A percentile compares a stretch with the other conserved stretches of the same genome.
phyloP scores from a whole-genome alignment of 2,888 invertebrate genomes.

The Sthenelais limicola region DNA sequence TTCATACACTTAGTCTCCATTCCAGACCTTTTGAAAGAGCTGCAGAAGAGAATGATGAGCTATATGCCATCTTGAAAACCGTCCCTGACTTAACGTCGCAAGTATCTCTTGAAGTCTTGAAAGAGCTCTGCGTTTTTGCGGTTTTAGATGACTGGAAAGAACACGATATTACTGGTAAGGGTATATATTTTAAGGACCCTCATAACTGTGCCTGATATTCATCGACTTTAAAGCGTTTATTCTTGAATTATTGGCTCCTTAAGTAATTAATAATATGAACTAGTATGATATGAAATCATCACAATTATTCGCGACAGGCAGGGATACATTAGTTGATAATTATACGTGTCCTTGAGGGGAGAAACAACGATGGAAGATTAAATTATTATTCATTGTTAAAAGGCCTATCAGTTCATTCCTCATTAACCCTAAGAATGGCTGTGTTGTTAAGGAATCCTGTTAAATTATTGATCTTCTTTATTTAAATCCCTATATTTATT shows the following conservation, averaged over 20 bases:
- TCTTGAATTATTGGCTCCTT: too few relatives aligned
- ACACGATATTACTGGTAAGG: conserved; percentile 61
- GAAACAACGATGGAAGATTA: background rate
- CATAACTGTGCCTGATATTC: background rate
- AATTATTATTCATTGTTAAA: too few relatives aligned
- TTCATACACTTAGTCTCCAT: too few relatives aligned
- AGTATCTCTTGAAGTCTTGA: conserved; percentile 44
- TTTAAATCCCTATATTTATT: conserved; percentile 7
- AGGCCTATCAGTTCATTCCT: too few relatives aligned
- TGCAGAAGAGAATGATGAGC: conserved; percentile 66
- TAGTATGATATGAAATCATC: too few relatives aligned
- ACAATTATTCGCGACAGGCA: too few relatives aligned
- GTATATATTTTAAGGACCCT: background rate
- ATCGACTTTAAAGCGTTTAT: too few relatives aligned
- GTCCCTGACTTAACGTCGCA: conserved; percentile 59
- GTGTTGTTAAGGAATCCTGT: too few relatives aligned
- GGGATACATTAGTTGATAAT: background rate
- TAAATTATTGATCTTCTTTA: background rate
- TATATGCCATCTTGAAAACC: conserved; percentile 63
- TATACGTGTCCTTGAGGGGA: background rate
- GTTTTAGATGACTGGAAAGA: conserved; percentile 68
- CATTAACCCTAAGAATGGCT: too few relatives aligned
- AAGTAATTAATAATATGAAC: too few relatives aligned
- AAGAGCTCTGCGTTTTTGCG: conserved; percentile 65
- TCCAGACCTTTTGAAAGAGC: conserved; percentile 69